These are phyloP conservation scores for Callopanchax toddi DNA, from an alignment of 2,113 vertebrate genomes.

Conservation along the genomic window DNA sequence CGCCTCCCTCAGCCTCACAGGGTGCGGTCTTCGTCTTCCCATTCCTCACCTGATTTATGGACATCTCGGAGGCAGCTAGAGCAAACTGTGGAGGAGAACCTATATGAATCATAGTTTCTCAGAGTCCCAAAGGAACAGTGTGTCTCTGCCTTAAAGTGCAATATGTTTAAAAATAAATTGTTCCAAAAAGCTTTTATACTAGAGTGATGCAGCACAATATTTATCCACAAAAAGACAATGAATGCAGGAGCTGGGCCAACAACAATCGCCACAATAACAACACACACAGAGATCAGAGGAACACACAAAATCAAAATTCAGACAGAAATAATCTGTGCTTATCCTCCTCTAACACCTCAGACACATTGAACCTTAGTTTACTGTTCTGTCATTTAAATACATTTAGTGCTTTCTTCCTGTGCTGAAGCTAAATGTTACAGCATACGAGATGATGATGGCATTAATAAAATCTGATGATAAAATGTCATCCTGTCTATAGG, in stretches of 20 bases:
- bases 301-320: too few relatives aligned
- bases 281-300: too few relatives aligned
- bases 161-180: conserved; percentile 14
- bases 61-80: conserved; percentile 24
- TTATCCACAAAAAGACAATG: not conserved
- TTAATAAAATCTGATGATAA: too few relatives aligned
- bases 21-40: not conserved
- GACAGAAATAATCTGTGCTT: too few relatives aligned
- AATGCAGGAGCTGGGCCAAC: not conserved
- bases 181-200: not conserved
- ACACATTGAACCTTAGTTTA: too few relatives aligned
- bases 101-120: conserved; percentile 41
- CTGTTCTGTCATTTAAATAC: too few relatives aligned
- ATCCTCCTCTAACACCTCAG: too few relatives aligned
- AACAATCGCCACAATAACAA: not conserved
- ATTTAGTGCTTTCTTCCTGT: too few relatives aligned
- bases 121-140: conserved; percentile 9
- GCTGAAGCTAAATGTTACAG: too few relatives aligned
- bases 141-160: not conserved
- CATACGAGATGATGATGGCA: too few relatives aligned
- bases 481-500: too few relatives aligned
- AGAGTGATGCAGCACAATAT: not conserved
- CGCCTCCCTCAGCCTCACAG: conserved; percentile 15
- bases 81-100: conserved; percentile 15
- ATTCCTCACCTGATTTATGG: conserved; percentile 33